Base-by-base conservation (phyloP, 92 coral and sea anemone genomes). In the Epizoanthus rinbou region DNA sequence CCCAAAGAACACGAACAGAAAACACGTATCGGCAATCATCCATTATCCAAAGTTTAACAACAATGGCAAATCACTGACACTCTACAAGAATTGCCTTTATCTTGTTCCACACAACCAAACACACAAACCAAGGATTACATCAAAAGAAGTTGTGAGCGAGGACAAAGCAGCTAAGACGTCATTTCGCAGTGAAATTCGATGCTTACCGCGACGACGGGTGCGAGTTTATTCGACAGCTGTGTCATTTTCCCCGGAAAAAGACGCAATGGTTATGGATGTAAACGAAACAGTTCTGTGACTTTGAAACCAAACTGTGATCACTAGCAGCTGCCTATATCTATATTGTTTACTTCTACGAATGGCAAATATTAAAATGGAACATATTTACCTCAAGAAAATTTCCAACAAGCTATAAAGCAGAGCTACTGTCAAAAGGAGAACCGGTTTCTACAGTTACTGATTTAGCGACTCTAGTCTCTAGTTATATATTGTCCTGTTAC, bases 31-130 rank as follows among this genome's bases (percentile, higher is more conserved):
- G 8, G 92, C 91, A 1, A 52, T 93, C 41, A 76, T 91, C 6
- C 94, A 86, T 63, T 91, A 74, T 58, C 95, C 98, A 8, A 80
- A 70, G 43, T 83, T 75, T 52, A 92, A 92, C 80, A 92, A 91
- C 86, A 62, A 78, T 21, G 85, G 80, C 52, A 83, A 82, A 28
- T 69, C 85, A 24, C 41, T 58, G 65, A 93, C 97, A 2, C 9
- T 67, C 0, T 93, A 86, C 85, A 93, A 90, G 69, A 84, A 88
- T 57, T 73, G 83, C 17, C 75, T 93, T 39, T 93, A 80, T 56
- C 69, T 93, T 59, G 89, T 93, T 4, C 97, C 97, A 4, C 80
- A 89, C 25, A 85, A 85, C 54, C 87, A 75, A 39, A 85, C 88
- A 63, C 89, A 87, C 63, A 75, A 69, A 41, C 70, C 86, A 39